Base-by-base conservation (phyloP, 2,113 vertebrate species). In the Rhinolophus sinicus region DNA sequence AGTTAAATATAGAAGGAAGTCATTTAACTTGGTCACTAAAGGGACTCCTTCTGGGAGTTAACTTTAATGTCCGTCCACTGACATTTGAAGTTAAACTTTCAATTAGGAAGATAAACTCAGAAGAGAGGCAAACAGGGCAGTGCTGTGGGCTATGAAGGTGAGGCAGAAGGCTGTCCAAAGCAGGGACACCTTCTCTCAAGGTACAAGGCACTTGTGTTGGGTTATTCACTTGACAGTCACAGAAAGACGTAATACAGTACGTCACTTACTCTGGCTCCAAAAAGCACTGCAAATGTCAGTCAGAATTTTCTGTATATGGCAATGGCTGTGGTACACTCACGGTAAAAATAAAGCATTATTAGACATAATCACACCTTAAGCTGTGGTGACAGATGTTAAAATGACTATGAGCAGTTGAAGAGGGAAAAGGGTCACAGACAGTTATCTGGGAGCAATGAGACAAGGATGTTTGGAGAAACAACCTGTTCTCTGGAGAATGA, bases 301-400 rank as follows among this genome's bases (percentile, higher is more conserved):
- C 91, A 90, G 54, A 94, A 76, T 88, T 82, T 90, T 96, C 77
- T 95, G 50, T 64, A 70, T 87, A 72, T 47, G 16, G 2, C 3
- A 3, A 88, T 92, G 83, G 90, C 52, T 88, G 16, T 54, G 38
- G 47, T 35, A 28, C 3, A 80, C 50, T 40, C 40, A 70, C 15
- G 60, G 44, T n/a, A 90, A 95, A 95, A 92, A 75, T 65, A 87
- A 96, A 97, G 67, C 33, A 72, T 92, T 82, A 88, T 96, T 90
- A 94, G 24, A 88, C 28, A 76, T 62, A 88, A 84, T 88, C 70
- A 94, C 58, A 83, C 82, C 72, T 97, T 92, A 84, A 90, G 40
- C 88, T 87, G 56, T 82, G 22, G 82, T 94, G 62, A 87, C 76
- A 96, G 78, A 76, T 94, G 58, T 91, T 97, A 90, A 89, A 96